Conservation (phyloP, 2,113 vertebrate species). For the Azemiops feae region DNA sequence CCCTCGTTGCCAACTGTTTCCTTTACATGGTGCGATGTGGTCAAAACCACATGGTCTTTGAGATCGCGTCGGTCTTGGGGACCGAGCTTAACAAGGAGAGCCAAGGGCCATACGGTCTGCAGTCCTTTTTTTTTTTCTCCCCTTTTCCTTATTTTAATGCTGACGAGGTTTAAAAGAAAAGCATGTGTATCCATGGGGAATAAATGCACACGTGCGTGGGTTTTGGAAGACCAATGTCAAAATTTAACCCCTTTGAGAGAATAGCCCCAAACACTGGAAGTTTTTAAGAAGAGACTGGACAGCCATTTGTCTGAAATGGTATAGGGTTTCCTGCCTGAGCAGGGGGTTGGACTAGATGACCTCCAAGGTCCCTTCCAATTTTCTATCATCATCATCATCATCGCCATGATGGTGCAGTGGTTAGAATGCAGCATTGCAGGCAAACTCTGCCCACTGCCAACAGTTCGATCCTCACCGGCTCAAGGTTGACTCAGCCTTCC, state of each 20-base stretch:
- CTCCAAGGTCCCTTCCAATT: too few species aligned
- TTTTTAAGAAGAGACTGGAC: too few species aligned
- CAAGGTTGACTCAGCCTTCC: background rate
- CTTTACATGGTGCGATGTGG: slow-evolving; percentile 9
- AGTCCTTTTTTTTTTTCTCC: slow-evolving; percentile 13
- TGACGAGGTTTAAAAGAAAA: background rate
- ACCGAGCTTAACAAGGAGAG: slow-evolving; percentile 21
- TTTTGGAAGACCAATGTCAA: background rate
- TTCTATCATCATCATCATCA: too few species aligned
- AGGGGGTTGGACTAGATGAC: too few species aligned
- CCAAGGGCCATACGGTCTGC: slow-evolving; percentile 3
- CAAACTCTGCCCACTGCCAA: background rate
- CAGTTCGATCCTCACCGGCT: background rate
- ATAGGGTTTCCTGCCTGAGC: too few species aligned
- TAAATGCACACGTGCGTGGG: background rate
- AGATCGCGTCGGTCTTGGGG: slow-evolving; percentile 10
- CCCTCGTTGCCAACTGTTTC: background rate
- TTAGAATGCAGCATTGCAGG: background rate
- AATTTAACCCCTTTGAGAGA: background rate
- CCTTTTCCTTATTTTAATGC: background rate
- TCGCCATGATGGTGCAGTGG: background rate
- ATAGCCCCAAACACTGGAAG: background rate
- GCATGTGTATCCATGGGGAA: slow-evolving; percentile 19
- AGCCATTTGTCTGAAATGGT: too few species aligned
- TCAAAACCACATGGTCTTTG: slow-evolving; percentile 29